phyloP scores from a whole-genome alignment of 2,888 invertebrate species.

The Gastracanthus pulcherrimus region DNA sequence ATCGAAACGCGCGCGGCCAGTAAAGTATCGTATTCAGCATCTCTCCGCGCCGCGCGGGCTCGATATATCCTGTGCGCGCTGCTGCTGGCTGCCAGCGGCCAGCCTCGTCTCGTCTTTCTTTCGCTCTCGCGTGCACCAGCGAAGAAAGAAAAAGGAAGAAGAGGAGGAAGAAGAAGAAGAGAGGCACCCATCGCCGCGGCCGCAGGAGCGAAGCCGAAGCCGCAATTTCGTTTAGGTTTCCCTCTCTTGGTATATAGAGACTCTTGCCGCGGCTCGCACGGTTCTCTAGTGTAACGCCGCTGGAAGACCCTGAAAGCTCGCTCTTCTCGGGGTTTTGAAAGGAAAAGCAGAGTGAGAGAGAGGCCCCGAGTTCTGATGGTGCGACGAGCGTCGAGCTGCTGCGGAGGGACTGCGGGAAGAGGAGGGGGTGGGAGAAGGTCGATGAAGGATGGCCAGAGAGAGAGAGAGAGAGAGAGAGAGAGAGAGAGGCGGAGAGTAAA shows the following conservation, averaged over 20 bases:
- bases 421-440: not conserved
- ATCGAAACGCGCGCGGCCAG: slow-evolving; percentile 14
- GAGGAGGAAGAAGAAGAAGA: not conserved
- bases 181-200: not conserved
- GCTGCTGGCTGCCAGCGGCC: too few species aligned
- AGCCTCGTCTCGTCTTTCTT: slow-evolving; percentile 48
- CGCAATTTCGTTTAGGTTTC: slow-evolving; percentile 52
- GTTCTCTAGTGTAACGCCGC: not conserved
- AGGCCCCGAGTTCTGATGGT: too few species aligned
- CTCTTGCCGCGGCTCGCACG: slow-evolving; percentile 17
- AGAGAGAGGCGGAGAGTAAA: not conserved
- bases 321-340: slow-evolving; percentile 6
- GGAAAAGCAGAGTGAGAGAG: slow-evolving; percentile 30
- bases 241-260: not conserved
- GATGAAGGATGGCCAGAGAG: slow-evolving; percentile 18
- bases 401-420: not conserved
- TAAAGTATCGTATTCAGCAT: slow-evolving; percentile 38
- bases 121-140: not conserved
- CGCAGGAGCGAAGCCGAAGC: slow-evolving; percentile 40
- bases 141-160: not conserved
- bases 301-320: slow-evolving; percentile 17
- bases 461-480: not conserved
- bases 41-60: not conserved
- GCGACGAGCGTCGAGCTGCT: too few species aligned
- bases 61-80: slow-evolving; percentile 31